These are phyloP conservation scores for Schizaphis graminum DNA, from an alignment of 2,888 invertebrate genomes.

Conservation along the genomic window DNA sequence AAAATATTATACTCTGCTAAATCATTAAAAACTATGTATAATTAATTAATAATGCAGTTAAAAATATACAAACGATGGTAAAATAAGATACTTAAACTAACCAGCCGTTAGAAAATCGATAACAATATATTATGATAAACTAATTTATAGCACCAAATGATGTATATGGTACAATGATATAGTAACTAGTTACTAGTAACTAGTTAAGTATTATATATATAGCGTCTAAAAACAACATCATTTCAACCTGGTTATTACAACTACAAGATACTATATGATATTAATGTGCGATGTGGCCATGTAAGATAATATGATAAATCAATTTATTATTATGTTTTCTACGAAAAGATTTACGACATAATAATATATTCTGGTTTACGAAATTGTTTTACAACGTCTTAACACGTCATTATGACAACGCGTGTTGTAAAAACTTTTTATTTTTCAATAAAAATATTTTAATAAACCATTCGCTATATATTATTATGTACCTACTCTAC, in stretches of 20 bases:
- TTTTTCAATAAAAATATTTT: neutral
- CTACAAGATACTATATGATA: neutral
- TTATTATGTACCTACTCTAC: neutral
- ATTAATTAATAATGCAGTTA: neutral
- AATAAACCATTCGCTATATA: neutral
- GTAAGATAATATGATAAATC: slow-evolving; percentile 17
- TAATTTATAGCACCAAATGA: neutral
- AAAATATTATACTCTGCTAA: neutral
- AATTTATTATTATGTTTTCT: neutral
- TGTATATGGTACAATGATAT: neutral
- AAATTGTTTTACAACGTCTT: slow-evolving; percentile 23
- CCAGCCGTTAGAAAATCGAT: neutral
- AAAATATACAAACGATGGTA: neutral
- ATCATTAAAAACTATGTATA: neutral
- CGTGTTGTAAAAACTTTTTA: neutral
- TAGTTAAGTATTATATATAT: neutral
- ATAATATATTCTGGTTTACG: neutral
- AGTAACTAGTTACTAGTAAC: neutral
- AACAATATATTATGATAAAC: neutral
- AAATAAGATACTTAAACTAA: neutral
- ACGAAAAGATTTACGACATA: neutral
- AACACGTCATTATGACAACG: neutral
- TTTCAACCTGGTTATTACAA: neutral
- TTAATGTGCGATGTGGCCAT: neutral
- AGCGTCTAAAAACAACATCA: neutral